A percentile compares a stretch with the other conserved stretches of the same genome.
These are phyloP conservation scores for Empidonax alnorum DNA, from an alignment of 2,113 vertebrate genomes.

Conservation along the genomic window DNA sequence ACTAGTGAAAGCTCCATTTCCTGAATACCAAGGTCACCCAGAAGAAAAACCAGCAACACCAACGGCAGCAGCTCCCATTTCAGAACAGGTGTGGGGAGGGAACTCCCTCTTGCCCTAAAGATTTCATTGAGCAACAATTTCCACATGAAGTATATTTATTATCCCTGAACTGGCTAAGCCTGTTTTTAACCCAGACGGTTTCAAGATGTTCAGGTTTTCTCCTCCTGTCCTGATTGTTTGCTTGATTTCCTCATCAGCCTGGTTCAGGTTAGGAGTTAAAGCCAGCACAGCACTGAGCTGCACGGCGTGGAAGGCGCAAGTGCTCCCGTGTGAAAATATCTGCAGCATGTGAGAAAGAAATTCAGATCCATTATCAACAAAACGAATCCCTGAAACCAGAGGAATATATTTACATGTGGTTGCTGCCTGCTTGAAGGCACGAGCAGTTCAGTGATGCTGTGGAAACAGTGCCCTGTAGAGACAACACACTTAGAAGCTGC, in stretches of 20 bases:
- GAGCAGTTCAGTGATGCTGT: not conserved
- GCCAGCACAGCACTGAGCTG: not conserved
- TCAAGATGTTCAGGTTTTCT: conserved; percentile 54
- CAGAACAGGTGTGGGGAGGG: conserved; percentile 59
- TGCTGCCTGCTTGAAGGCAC: not conserved
- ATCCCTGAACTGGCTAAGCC: conserved; percentile 33
- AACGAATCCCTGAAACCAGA: conserved; percentile 10
- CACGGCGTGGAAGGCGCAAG: not conserved
- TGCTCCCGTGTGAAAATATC: conserved; percentile 26
- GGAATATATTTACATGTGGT: conserved; percentile 5
- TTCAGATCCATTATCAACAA: conserved; percentile 22
- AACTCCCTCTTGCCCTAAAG: conserved; percentile 52
- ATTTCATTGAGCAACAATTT: conserved; percentile 50
- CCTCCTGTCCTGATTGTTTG: not conserved
- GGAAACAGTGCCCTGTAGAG: not conserved
- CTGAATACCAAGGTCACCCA: conserved; percentile 59
- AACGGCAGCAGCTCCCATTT: conserved; percentile 15
- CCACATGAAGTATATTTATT: conserved; percentile 42
- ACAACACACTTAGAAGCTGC: not conserved
- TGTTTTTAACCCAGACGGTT: conserved; percentile 24
- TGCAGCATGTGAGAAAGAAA: conserved; percentile 13
- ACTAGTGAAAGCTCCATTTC: conserved; percentile 59
- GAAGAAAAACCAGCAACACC: conserved; percentile 41
- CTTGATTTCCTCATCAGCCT: conserved; percentile 31
- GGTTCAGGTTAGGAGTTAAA: not conserved